Conservation (phyloP, 1,140 invertebrate genomes). For the Paracyclopina nana region DNA sequence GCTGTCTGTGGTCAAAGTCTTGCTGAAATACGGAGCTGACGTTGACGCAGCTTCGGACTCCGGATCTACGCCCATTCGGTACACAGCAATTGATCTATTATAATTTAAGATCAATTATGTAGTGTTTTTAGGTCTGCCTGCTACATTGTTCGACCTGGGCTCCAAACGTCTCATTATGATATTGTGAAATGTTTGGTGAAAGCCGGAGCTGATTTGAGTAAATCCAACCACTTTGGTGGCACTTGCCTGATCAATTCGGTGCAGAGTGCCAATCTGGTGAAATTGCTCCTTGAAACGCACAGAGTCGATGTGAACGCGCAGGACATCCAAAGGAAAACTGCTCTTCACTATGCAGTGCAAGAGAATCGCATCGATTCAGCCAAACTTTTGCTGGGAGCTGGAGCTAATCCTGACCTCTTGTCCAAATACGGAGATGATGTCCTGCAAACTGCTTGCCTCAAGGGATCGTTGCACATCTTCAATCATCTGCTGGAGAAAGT, state of each 20-base stretch:
- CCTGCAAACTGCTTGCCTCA: conserved; percentile 27
- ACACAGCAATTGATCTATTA: no score
- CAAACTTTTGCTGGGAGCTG: conserved; percentile 24
- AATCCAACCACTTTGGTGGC: conserved; percentile 29
- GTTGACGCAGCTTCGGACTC: conserved; percentile 28
- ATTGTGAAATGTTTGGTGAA: conserved; percentile 26
- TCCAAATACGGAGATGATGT: conserved; percentile 29
- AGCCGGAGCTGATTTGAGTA: conserved; percentile 27
- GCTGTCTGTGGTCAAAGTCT: conserved; percentile 25
- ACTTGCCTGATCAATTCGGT: conserved; percentile 31
- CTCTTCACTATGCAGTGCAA: conserved; percentile 30
- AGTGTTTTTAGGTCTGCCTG: conserved; percentile 30
- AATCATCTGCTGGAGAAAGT: conserved; percentile 24
- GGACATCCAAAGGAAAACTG: conserved; percentile 29
- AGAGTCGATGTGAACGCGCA: conserved; percentile 19
- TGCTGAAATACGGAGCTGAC: conserved; percentile 26
- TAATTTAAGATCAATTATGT: no score
- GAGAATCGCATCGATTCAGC: conserved; percentile 27
- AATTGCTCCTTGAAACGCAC: conserved; percentile 2
- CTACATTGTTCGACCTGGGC: conserved; percentile 23
- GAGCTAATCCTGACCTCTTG: conserved; percentile 22
- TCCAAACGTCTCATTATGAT: conserved; percentile 24
- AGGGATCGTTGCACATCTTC: conserved; percentile 25
- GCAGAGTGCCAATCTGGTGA: conserved; percentile 24
- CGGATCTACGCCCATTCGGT: conserved; percentile 28